These are phyloP conservation scores for Saturnia japonica DNA, from an alignment of 2,888 invertebrate genomes.

Conservation along the genomic window DNA sequence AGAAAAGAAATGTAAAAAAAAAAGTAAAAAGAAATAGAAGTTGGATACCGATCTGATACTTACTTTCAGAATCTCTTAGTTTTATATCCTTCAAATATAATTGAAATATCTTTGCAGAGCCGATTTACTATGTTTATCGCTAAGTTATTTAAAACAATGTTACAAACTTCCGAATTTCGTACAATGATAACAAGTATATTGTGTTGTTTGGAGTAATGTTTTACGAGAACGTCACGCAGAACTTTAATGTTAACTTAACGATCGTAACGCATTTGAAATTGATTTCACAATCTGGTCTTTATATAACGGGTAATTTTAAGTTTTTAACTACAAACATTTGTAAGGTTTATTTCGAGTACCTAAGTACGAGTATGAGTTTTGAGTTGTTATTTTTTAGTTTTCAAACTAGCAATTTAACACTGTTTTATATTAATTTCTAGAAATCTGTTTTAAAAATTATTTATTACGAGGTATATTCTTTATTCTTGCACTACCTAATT, in stretches of 20 bases:
- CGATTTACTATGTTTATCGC: too few species aligned
- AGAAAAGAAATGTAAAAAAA: too few species aligned
- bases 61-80: too few species aligned
- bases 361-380: slow-evolving; percentile 19
- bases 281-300: slow-evolving; percentile 18
- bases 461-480: too few species aligned
- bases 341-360: slow-evolving; percentile 26
- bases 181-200: neutral
- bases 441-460: too few species aligned
- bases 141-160: neutral
- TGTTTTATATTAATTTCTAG: too few species aligned
- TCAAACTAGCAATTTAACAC: too few species aligned
- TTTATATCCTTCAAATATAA: too few species aligned
- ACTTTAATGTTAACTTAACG: neutral
- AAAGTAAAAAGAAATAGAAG: too few species aligned
- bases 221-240: neutral
- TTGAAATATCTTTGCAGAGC: too few species aligned
- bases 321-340: neutral
- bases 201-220: neutral
- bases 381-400: neutral
- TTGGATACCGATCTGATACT: too few species aligned
- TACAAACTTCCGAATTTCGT: neutral
- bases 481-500: too few species aligned
- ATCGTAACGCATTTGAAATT: slow-evolving; percentile 24
- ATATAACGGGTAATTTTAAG: slow-evolving; percentile 1